Conservation (phyloP, 2,113 vertebrate species). For the Nematolebias whitei region DNA sequence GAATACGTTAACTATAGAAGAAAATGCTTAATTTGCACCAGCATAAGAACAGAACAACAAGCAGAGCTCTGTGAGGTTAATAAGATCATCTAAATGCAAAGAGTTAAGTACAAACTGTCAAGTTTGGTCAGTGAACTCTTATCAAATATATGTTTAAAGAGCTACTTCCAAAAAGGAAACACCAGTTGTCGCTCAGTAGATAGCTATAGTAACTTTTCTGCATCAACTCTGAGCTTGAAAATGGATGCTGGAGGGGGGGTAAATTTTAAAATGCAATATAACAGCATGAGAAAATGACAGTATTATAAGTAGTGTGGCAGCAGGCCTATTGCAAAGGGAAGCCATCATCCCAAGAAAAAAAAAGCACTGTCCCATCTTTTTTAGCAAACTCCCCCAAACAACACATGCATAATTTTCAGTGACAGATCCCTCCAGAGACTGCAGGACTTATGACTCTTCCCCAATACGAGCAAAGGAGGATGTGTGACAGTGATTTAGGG, state of each 20-base stretch:
- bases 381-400: constrained; percentile 3
- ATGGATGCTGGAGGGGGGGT: not conserved
- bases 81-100: not conserved
- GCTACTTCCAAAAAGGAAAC: not conserved
- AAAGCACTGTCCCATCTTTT: constrained; percentile 11
- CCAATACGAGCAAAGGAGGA: not conserved
- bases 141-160: constrained; percentile 1
- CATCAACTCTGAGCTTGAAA: not conserved
- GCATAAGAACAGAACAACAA: not conserved
- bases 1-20: not conserved
- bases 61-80: not conserved
- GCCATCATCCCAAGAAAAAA: constrained; percentile 9
- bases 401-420: constrained; percentile 4
- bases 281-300: constrained; percentile 8
- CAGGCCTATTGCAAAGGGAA: not conserved
- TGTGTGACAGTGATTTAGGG: constrained; percentile 4
- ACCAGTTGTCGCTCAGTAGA: not conserved
- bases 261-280: constrained; percentile 14
- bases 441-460: not conserved
- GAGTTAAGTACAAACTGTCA: not conserved
- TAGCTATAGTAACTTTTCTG: not conserved
- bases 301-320: constrained; percentile 1
- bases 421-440: constrained; percentile 18
- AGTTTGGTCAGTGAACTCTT: constrained; percentile 6
- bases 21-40: not conserved